Evolutionary conservation across 92 coral and sea anemone genomes (phyloP), one percentile per base, ranked within the genome.

Genomic region (Siderastrea siderea): DNA sequence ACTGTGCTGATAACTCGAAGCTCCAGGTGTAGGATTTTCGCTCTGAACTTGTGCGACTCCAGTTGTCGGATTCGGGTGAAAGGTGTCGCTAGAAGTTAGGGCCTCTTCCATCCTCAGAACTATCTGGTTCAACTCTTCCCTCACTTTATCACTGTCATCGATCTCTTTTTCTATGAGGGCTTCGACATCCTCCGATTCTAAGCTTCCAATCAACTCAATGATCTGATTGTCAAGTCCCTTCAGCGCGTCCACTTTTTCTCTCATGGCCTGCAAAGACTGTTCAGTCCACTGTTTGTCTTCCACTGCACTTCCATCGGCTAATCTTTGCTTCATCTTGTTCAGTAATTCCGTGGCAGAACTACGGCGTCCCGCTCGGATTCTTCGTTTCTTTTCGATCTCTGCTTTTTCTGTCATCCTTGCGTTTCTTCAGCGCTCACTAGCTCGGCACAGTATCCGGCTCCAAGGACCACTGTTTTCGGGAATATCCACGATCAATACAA

Each of bases 141-240:
- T 61, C 46, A 50, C 17, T 26, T 58, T 17, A 71, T 79, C 89
- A 57, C 78, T 75, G 65, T 84, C 90, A 53, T 77, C 90, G 71
- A 89, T 89, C 58, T 89, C 86, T 68, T 15, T 58, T 48, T 46
- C 80, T 3, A 86, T 69, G 3, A 69, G 52, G 45, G 6, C 74
- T 51, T 69, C 54, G 10, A 69, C 51, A 69, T 46, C 74, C 1
- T 69, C 53, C 3, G 0, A 43, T 3, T 69, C 74, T 44, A 69
- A 44, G 45, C 55, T 52, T 69, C 74, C 74, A 69, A 69, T 69
- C 51, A 69, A 43, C 51, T 69, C 74, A n/a, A 69, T 8, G 74
- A 47, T 69, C 45, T 69, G 74, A 47, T 69, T 69, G 9, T 69
- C 74, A 51, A 69, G 74, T 47, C 9, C 45, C 43, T 45, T 69